Percentiles rank a stretch among this genome's conserved stretches.
Conservation (phyloP, 2,797 vertebrate genomes). For the Eulemur coronatus region DNA sequence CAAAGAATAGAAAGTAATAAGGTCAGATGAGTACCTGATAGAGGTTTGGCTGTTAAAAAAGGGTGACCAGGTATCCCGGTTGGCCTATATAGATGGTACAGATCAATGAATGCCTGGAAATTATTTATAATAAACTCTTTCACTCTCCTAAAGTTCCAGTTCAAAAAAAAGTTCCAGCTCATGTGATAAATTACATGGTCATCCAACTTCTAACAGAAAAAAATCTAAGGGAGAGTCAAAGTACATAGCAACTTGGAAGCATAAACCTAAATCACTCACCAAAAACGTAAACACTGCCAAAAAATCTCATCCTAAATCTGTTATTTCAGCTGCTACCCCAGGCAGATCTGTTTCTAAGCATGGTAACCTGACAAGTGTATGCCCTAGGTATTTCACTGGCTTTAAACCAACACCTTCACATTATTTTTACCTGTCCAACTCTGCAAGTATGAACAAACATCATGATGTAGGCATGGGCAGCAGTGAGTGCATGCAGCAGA, state of each 20-base stretch:
- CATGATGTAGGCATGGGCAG: slow-evolving; percentile 97
- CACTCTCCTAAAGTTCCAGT: neutral
- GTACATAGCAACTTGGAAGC: neutral
- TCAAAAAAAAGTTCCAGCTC: neutral
- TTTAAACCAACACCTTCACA: slow-evolving; percentile 16
- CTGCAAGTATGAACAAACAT: slow-evolving; percentile 99
- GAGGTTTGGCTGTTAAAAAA: neutral
- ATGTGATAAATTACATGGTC: neutral
- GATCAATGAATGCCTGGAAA: neutral
- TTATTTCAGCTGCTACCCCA: neutral
- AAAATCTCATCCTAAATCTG: neutral
- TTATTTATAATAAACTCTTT: neutral
- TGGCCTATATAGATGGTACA: neutral
- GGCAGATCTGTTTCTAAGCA: neutral
- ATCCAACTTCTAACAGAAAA: neutral
- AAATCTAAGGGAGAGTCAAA: neutral
- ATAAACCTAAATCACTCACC: neutral
- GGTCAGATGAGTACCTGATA: neutral
- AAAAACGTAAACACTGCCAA: neutral
- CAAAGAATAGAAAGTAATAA: slow-evolving; percentile 13
- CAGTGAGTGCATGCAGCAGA: slow-evolving; percentile 94
- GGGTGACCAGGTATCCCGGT: neutral
- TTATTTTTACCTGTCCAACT: slow-evolving; percentile 93
- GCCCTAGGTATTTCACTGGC: neutral
- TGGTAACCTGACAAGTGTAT: neutral